Base-by-base conservation (phyloP, 2,113 vertebrate species). In the Calonectris borealis region DNA sequence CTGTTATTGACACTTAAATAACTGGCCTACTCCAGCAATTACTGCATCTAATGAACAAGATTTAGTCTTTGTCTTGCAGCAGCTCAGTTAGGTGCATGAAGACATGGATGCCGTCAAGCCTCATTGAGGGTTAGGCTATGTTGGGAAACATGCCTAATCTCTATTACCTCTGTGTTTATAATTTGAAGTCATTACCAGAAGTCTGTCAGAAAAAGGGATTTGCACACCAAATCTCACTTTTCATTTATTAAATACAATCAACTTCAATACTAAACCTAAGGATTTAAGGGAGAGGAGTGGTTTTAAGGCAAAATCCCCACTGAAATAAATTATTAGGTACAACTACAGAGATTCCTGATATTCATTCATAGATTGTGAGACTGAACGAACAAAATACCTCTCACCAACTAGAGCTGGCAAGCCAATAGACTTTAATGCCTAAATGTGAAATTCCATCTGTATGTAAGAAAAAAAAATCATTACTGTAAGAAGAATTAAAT, bases 81-180 rank as follows among this genome's bases (percentile, higher is more conserved):
- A 93, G 9, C 14, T 85, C 32, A 31, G 25, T 55, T 20, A 81
- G 9, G 10, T 42, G 15, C 31, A 54, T 11, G 58, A 76, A 48
- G 40, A 60, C n/a, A 75, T 2, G 0, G 0, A 57, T 32, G 36
- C 27, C 4, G 5, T 52, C 21, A 90, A 68, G 51, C 11, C n/a
- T 69, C 31, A 65, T 1, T 58, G 34, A 64, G 25, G 13, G 36
- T 60, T 46, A 65, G 62, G 54, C 13, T 81, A 27, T 16, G 24
- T 2, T 48, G 54, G 31, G 62, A 87, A 93, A 88, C 6, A 22
- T 10, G 19, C 17, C 36, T 66, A 2, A 34, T 31, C 31, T 80
- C 2, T 29, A 65, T 49, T 46, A 90, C 13, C 48, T 73, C 40
- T 55, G 14, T 32, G 21, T 61, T 85, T 83, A 19, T 34, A 88